Conservation (phyloP, 2,797 vertebrate genomes). For the Halcyon leucocephala region DNA sequence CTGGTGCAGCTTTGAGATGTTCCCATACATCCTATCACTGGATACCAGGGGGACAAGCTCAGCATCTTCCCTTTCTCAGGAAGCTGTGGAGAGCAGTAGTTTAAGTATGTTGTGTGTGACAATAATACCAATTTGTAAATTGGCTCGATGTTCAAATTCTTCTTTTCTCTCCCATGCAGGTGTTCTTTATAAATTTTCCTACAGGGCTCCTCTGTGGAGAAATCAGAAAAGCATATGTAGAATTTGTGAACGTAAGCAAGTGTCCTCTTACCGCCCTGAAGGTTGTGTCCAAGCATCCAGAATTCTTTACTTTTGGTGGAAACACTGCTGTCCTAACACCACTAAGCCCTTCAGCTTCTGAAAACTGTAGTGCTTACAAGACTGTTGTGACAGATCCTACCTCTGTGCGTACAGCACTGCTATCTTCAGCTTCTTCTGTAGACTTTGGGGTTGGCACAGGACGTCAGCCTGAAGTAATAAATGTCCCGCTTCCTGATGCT, state of each 20-base stretch:
- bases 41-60: background rate
- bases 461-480: constrained; percentile 81
- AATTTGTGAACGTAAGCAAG: constrained; percentile 94
- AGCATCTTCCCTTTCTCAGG: fast-evolving
- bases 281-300: constrained; percentile 91
- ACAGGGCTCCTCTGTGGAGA: constrained; percentile 96
- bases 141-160: constrained; percentile 42
- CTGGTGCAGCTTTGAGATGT: background rate
- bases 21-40: fast-evolving
- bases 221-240: constrained; percentile 93
- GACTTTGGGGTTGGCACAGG: constrained; percentile 78
- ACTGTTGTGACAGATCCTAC: constrained; percentile 83
- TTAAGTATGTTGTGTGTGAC: background rate
- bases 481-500: constrained; percentile 86
- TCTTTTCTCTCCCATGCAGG: constrained; percentile 79
- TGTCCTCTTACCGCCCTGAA: constrained; percentile 89
- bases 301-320: constrained; percentile 96
- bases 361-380: constrained; percentile 95
- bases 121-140: background rate
- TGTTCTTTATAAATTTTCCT: constrained; percentile 98
- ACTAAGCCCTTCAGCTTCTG: constrained; percentile 87
- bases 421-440: constrained; percentile 80
- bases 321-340: constrained; percentile 84
- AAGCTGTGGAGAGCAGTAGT: background rate
- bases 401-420: constrained; percentile 70